Conservation (phyloP, 2,113 vertebrate genomes). For the Columba livia region DNA sequence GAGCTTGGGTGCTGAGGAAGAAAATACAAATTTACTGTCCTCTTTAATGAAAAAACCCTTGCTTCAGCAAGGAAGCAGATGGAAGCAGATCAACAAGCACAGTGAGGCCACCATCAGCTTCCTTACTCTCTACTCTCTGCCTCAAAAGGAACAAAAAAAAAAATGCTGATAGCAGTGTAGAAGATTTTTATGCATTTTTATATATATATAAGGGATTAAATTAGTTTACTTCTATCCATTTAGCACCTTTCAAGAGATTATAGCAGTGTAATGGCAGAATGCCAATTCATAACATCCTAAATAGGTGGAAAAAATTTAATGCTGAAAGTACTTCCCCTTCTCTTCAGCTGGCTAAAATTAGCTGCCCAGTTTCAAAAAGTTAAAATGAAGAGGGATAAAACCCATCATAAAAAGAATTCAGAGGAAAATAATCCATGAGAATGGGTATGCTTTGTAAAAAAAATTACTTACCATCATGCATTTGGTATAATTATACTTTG, state of each 20-base stretch:
- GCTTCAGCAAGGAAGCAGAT: not conserved
- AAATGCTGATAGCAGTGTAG: not conserved
- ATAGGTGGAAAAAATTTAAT: not conserved
- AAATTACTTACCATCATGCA: not conserved
- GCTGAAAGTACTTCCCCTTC: not conserved
- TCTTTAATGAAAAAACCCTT: not conserved
- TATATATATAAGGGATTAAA: not conserved
- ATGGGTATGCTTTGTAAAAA: not conserved
- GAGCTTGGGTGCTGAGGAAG: not conserved
- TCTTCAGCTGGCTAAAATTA: constrained; percentile 18
- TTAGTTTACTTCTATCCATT: not conserved
- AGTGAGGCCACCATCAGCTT: not conserved
- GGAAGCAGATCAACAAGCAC: not conserved
- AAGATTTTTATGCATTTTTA: not conserved
- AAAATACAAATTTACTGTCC: not conserved
- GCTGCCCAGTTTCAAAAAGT: not conserved
- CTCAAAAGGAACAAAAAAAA: not conserved
- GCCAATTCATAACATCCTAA: not conserved
- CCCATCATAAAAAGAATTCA: constrained; percentile 8
- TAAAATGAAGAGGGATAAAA: constrained; percentile 9
- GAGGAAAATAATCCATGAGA: not conserved
- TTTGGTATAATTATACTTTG: not conserved
- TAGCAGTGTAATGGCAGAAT: not conserved
- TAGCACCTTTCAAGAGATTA: not conserved
- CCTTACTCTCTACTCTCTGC: not conserved